Evolutionary conservation across 2,888 invertebrate genomes (phyloP).

Genomic region (Acronicta aceris): DNA sequence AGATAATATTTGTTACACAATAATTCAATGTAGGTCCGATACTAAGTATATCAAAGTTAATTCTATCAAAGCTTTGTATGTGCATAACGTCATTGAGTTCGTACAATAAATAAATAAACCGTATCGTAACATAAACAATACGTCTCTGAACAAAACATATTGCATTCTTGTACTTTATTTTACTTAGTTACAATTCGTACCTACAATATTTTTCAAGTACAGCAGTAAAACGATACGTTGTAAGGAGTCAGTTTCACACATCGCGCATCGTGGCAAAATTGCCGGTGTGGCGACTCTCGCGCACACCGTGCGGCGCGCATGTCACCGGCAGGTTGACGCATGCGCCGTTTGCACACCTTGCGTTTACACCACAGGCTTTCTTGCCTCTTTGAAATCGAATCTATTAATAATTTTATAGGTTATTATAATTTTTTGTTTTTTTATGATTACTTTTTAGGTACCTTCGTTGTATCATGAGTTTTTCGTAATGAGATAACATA

Average conservation of each 20-base stretch:
- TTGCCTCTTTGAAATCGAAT: slow-evolving; percentile 49
- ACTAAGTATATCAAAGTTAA: no score
- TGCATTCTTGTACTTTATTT: slow-evolving; percentile 27
- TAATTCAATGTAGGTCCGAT: no score
- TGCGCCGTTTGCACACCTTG: slow-evolving; percentile 59
- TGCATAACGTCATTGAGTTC: slow-evolving; percentile 1
- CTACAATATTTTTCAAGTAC: slow-evolving; percentile 50
- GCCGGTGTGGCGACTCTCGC: slow-evolving; percentile 55
- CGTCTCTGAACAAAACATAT: slow-evolving; percentile 15
- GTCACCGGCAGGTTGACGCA: slow-evolving; percentile 59
- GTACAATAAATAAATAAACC: slow-evolving; percentile 20
- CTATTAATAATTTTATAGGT: slow-evolving; percentile 46
- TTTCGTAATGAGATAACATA: background rate
- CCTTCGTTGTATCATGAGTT: slow-evolving; percentile 8
- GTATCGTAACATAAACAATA: slow-evolving; percentile 21
- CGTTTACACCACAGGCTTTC: slow-evolving; percentile 57
- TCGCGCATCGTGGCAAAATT: slow-evolving; percentile 58
- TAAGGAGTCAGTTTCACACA: slow-evolving; percentile 46
- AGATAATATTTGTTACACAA: background rate
- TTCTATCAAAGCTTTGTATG: slow-evolving; percentile 1
- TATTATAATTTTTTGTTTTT: slow-evolving; percentile 33
- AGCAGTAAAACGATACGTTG: slow-evolving; percentile 75
- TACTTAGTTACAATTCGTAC: slow-evolving; percentile 26
- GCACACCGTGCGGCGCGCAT: slow-evolving; percentile 56
- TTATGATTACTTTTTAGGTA: slow-evolving; percentile 24